A percentile compares a stretch with the other conserved stretches of the same genome.
phyloP scores from a whole-genome alignment of 2,113 vertebrate genomes.

The Pachycephala philippinensis region DNA sequence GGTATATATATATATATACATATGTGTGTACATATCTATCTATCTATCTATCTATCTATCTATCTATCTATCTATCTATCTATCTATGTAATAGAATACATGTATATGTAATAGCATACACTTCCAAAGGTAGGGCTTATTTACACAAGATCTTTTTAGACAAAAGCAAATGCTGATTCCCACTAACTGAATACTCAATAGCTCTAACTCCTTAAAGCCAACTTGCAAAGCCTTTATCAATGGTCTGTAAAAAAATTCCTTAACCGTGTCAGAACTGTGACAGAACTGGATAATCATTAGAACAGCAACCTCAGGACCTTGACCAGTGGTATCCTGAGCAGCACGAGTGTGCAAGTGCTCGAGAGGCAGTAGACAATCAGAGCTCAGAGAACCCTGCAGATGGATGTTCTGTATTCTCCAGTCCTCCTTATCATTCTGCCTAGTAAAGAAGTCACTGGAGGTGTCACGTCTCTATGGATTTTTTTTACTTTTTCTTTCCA shows the following conservation, averaged over 20 bases:
- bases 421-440: background rate
- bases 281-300: background rate
- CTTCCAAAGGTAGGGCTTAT: background rate
- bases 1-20: no score
- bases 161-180: background rate
- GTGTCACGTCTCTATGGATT: background rate
- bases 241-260: background rate
- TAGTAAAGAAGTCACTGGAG: background rate
- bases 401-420: background rate
- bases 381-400: background rate
- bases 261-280: background rate
- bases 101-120: background rate
- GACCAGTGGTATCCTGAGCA: background rate
- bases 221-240: background rate
- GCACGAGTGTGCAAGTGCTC: background rate
- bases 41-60: no score
- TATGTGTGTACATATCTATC: fast-evolving
- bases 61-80: no score
- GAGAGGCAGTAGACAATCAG: background rate
- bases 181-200: background rate
- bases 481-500: background rate
- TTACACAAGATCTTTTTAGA: background rate
- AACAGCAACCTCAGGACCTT: background rate
- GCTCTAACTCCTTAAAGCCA: background rate
- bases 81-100: background rate